phyloP scores from a whole-genome alignment of 2,113 vertebrate genomes.

The Thryonomys swinderianus region DNA sequence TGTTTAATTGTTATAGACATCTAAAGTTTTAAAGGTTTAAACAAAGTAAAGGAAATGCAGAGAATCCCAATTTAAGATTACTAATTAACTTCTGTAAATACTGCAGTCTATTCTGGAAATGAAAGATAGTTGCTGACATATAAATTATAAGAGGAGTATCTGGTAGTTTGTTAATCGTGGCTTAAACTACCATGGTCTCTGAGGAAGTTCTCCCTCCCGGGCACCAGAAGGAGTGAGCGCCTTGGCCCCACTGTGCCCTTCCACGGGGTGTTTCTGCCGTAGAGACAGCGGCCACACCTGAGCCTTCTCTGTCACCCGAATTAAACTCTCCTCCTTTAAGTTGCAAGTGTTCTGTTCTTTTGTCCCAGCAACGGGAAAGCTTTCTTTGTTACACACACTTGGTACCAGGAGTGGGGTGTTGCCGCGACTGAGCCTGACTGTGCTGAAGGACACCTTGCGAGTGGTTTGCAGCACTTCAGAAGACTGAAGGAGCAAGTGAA shows the following conservation, averaged over 20 bases:
- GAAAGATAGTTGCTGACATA: constrained; percentile 70
- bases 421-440: background rate
- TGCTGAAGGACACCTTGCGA: background rate
- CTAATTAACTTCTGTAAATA: constrained; percentile 65
- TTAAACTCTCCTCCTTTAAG: background rate
- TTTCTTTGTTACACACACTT: background rate
- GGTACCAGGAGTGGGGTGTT: background rate
- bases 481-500: background rate
- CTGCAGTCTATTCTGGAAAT: constrained; percentile 70
- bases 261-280: background rate
- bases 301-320: background rate
- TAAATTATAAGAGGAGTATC: constrained; percentile 79
- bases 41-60: constrained; percentile 2
- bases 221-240: background rate
- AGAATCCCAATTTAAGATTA: constrained; percentile 42
- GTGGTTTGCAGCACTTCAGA: background rate
- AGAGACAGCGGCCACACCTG: background rate
- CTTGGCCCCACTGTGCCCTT: background rate
- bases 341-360: background rate
- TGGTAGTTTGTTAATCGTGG: constrained; percentile 79
- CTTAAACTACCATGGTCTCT: constrained; percentile 70
- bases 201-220: background rate
- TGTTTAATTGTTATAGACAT: background rate
- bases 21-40: background rate
- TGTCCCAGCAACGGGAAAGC: background rate